Percentiles rank a stretch among this genome's conserved stretches.
Evolutionary conservation across 23 tunicate genomes (phyloP).

Genomic region (Styela plicata): DNA sequence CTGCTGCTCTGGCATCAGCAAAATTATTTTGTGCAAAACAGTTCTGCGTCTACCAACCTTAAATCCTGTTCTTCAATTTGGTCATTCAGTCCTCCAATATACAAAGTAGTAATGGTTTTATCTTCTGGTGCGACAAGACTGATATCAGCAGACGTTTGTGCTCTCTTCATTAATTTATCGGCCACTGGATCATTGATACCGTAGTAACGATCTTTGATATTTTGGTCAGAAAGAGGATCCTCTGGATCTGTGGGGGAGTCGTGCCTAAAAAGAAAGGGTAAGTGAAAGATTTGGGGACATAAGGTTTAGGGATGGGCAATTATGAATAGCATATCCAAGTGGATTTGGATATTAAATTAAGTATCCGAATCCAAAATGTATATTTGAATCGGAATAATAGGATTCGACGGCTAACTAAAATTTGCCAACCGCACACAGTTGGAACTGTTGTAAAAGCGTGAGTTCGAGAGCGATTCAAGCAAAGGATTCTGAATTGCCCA

Average conservation of each 20-base stretch:
- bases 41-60: no score
- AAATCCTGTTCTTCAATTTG: constrained; percentile 79
- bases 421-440: no score
- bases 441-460: no score
- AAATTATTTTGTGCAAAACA: no score
- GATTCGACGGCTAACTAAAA: neutral
- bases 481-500: no score
- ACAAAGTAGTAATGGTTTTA: constrained; percentile 90
- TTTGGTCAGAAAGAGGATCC: constrained; percentile 97
- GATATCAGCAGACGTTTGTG: constrained; percentile 47
- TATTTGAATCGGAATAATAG: neutral
- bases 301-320: no score
- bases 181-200: constrained; percentile 99
- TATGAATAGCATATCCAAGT: no score
- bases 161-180: constrained; percentile 74
- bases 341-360: no score
- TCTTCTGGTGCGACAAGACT: constrained; percentile 84
- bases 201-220: constrained; percentile 98
- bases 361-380: no score
- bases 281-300: no score
- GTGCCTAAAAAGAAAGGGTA: constrained; percentile 76
- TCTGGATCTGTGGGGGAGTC: constrained; percentile 99
- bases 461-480: no score
- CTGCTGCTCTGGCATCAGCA: no score
- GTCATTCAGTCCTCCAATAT: constrained; percentile 81